Conservation (phyloP, 2,113 vertebrate genomes). For the Pristiophorus japonicus region DNA sequence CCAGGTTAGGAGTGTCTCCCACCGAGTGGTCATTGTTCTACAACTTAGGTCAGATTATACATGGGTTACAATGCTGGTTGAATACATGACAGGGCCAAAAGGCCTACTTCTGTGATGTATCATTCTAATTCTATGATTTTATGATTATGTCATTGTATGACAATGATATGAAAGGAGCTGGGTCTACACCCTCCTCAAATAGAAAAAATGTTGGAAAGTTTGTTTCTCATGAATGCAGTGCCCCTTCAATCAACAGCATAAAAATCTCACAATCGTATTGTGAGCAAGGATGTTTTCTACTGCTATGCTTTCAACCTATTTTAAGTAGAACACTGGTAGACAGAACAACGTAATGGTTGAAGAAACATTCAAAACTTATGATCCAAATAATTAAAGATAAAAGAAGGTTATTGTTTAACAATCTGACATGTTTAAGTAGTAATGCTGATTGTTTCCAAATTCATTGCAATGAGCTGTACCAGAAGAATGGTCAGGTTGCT, state of each 20-base stretch:
- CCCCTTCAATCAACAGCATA: not conserved
- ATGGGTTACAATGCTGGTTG: too few species aligned
- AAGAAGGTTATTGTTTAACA: not conserved
- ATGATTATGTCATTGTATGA: not conserved
- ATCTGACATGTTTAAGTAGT: conserved; percentile 1
- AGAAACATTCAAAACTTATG: not conserved
- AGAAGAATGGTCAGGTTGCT: not conserved
- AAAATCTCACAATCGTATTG: not conserved
- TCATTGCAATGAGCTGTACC: not conserved
- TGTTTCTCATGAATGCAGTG: not conserved
- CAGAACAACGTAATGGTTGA: too few species aligned
- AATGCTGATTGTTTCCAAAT: not conserved
- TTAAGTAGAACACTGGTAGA: not conserved
- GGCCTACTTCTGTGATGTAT: not conserved
- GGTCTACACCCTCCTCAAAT: not conserved
- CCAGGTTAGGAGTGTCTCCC: too few species aligned
- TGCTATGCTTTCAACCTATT: not conserved
- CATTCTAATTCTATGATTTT: not conserved
- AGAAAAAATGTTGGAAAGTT: not conserved
- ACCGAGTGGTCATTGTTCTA: too few species aligned
- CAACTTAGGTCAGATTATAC: too few species aligned
- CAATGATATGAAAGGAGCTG: not conserved
- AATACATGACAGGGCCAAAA: too few species aligned
- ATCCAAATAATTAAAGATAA: not conserved
- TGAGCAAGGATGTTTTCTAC: not conserved